phyloP scores from a whole-genome alignment of 2,797 vertebrate species.

The Gouania willdenowi region DNA sequence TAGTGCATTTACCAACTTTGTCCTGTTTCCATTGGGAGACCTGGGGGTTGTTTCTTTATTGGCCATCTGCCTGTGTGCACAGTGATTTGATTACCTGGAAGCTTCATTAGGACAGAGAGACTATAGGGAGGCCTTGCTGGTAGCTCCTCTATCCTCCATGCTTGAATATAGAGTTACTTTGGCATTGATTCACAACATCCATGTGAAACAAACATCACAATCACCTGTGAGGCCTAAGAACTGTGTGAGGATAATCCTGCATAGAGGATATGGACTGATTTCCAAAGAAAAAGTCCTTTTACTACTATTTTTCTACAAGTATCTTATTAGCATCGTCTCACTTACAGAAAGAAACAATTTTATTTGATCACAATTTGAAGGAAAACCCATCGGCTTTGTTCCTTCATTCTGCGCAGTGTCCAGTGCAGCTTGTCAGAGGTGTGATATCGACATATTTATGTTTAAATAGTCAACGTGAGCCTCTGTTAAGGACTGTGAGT shows the following conservation, averaged over 20 bases:
- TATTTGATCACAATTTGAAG: too few relatives aligned
- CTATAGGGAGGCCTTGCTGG: slow-evolving; percentile 31
- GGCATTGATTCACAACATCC: slow-evolving; percentile 59
- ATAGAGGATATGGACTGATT: slow-evolving; percentile 10
- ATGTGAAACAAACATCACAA: slow-evolving; percentile 28
- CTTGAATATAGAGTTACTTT: slow-evolving; percentile 56
- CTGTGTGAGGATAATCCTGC: slow-evolving; percentile 21
- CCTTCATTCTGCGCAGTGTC: slow-evolving; percentile 1
- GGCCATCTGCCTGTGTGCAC: slow-evolving; percentile 64
- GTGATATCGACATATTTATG: slow-evolving; percentile 13
- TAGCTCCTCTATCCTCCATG: slow-evolving; percentile 47
- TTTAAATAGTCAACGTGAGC: slow-evolving; percentile 8
- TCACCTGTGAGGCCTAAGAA: slow-evolving; percentile 17
- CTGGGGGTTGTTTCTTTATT: slow-evolving; percentile 38
- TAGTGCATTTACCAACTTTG: slow-evolving; percentile 35
- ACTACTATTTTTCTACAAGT: too few relatives aligned
- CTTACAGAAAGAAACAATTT: too few relatives aligned
- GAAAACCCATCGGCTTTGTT: too few relatives aligned
- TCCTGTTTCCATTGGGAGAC: slow-evolving; percentile 14
- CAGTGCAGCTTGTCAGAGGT: slow-evolving; percentile 8
- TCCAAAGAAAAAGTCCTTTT: too few relatives aligned
- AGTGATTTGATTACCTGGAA: slow-evolving; percentile 64
- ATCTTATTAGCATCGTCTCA: too few relatives aligned
- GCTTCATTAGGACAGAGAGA: slow-evolving; percentile 60
- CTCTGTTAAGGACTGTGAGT: slow-evolving; percentile 7